These are phyloP conservation scores for Melanotaenia maccullochi DNA, from an alignment of 2,797 vertebrate species.

Conservation along the genomic window DNA sequence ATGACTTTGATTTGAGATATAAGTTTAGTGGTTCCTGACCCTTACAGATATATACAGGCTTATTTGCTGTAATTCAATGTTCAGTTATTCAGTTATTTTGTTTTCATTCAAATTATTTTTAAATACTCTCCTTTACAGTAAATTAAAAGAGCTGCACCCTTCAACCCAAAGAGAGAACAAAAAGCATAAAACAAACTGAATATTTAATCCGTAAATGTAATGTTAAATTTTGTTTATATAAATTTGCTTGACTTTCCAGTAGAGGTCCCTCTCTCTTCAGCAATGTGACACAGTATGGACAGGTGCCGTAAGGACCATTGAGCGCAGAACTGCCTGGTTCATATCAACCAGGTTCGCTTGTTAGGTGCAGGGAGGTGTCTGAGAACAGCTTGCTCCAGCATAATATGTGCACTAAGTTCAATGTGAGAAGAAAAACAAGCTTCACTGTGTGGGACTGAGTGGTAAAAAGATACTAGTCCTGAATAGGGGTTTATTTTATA, in stretches of 20 bases:
- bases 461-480: neutral
- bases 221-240: neutral
- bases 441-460: neutral
- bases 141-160: neutral
- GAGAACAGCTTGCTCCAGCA: neutral
- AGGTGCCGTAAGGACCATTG: no score
- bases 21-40: no score
- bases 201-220: neutral
- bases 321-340: neutral
- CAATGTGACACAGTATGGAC: neutral
- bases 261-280: constrained; percentile 42
- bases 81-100: neutral
- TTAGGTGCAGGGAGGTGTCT: constrained; percentile 1
- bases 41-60: no score
- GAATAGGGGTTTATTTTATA: neutral
- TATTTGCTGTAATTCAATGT: neutral
- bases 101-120: neutral
- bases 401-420: neutral
- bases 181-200: neutral
- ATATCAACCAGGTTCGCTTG: constrained; percentile 3
- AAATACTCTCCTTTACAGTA: neutral
- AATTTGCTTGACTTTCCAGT: constrained; percentile 18
- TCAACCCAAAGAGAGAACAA: neutral
- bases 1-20: no score
- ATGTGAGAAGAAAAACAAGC: neutral